phyloP scores from a whole-genome alignment of 2,113 vertebrate species.

The Macquaria australasica region DNA sequence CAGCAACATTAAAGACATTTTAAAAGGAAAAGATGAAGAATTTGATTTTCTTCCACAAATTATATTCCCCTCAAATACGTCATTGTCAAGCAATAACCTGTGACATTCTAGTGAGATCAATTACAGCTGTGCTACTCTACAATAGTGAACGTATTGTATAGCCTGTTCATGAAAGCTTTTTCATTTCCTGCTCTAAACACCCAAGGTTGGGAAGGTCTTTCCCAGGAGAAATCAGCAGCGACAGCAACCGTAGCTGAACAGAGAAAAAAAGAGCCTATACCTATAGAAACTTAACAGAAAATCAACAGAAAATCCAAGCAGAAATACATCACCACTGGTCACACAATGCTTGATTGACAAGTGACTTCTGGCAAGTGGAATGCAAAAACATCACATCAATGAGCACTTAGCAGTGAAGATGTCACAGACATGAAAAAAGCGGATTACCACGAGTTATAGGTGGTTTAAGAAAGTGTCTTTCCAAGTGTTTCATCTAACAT shows the following conservation, averaged over 20 bases:
- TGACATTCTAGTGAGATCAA: conserved; percentile 36
- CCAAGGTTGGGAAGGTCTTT: conserved; percentile 6
- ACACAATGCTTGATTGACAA: conserved; percentile 53
- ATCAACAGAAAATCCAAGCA: conserved; percentile 31
- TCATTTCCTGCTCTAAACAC: conserved; percentile 60
- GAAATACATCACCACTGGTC: conserved; percentile 23
- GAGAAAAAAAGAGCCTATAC: neutral
- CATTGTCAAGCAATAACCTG: conserved; percentile 20
- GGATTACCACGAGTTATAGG: conserved; percentile 50
- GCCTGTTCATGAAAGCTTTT: conserved; percentile 52
- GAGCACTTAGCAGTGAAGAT: conserved; percentile 36
- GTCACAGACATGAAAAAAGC: conserved; percentile 45
- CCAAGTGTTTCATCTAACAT: conserved; percentile 64
- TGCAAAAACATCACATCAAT: conserved; percentile 46
- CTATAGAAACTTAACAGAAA: conserved; percentile 38
- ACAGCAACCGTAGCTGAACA: conserved; percentile 21
- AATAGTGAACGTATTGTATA: conserved; percentile 38
- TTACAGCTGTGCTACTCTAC: conserved; percentile 24
- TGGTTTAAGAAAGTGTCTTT: conserved; percentile 61
- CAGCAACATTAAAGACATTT: neutral
- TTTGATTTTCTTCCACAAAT: neutral
- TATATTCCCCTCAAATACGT: conserved; percentile 5
- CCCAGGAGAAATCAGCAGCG: conserved; percentile 64
- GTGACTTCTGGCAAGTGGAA: conserved; percentile 32
- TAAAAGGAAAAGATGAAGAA: conserved; percentile 1